Percentiles rank a stretch among this genome's conserved stretches.
phyloP scores from a whole-genome alignment of 1,140 invertebrate genomes.

The Rhagoletis pomonella region DNA sequence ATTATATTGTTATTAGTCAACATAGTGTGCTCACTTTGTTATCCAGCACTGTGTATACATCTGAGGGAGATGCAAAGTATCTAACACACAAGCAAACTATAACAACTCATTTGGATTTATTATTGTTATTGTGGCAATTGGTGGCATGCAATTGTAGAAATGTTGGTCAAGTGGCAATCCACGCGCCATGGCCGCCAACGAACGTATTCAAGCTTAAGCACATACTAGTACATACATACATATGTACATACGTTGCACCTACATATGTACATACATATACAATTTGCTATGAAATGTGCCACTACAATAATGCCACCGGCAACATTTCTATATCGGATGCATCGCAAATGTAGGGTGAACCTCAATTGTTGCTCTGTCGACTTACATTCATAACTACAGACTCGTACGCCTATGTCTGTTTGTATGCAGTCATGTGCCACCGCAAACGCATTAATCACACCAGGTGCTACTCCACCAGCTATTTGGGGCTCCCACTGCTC shows the following conservation, averaged over 20 bases:
- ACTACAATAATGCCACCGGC: constrained; percentile 17
- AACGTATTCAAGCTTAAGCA: not conserved
- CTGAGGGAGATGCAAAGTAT: not conserved
- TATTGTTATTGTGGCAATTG: constrained; percentile 41
- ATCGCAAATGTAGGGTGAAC: constrained; percentile 1
- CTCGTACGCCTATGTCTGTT: not conserved
- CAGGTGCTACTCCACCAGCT: constrained; percentile 20
- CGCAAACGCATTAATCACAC: constrained; percentile 48
- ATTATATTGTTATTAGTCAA: too few species aligned
- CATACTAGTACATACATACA: not conserved
- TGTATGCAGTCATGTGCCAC: constrained; percentile 16
- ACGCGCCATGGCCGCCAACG: not conserved
- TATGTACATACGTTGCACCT: not conserved
- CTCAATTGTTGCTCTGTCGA: constrained; percentile 15
- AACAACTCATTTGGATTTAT: not conserved
- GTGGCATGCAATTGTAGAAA: constrained; percentile 45
- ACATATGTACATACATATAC: not conserved
- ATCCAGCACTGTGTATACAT: not conserved
- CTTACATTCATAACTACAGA: not conserved
- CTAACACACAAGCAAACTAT: not conserved
- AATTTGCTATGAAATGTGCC: constrained; percentile 46
- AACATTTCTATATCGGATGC: constrained; percentile 24
- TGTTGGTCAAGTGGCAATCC: constrained; percentile 51
- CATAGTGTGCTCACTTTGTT: not conserved
- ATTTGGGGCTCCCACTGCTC: not conserved